These are phyloP conservation scores for Loxodonta africana DNA, from an alignment of 2,113 vertebrate species.

Conservation along the genomic window DNA sequence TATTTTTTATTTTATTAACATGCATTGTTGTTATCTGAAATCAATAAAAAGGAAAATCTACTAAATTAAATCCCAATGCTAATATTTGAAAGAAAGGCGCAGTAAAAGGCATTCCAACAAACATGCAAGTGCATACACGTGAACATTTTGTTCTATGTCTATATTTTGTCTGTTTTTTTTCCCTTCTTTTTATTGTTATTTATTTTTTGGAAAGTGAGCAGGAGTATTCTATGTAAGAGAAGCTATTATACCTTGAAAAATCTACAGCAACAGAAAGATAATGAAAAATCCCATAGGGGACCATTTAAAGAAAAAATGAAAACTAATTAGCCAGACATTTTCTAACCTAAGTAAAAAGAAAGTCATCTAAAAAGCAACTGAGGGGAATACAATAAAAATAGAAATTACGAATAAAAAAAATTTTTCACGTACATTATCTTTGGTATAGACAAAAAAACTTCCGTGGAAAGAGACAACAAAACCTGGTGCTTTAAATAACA, in stretches of 20 bases:
- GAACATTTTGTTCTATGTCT: not conserved
- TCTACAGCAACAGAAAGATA: not conserved
- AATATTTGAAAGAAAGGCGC: not conserved
- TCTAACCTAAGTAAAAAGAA: not conserved
- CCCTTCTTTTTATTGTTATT: not conserved
- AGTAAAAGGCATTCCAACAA: no score
- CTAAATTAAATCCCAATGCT: not conserved
- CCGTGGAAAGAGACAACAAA: not conserved
- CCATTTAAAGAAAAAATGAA: conserved; percentile 51
- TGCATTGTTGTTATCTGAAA: not conserved
- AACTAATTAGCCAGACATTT: not conserved
- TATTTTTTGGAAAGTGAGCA: not conserved
- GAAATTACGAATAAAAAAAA: not conserved
- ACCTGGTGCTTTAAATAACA: not conserved
- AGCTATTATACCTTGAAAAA: not conserved
- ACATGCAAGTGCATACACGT: no score
- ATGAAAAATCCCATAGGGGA: not conserved
- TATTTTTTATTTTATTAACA: not conserved
- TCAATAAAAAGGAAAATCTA: not conserved
- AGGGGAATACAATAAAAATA: not conserved
- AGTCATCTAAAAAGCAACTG: not conserved
- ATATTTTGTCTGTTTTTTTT: not conserved
- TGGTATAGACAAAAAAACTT: not conserved
- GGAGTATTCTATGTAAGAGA: not conserved
- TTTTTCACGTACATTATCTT: not conserved